Percentiles rank a stretch among this genome's conserved stretches.
phyloP scores from a whole-genome alignment of 2,797 vertebrate genomes.

The Eulemur rubriventer region DNA sequence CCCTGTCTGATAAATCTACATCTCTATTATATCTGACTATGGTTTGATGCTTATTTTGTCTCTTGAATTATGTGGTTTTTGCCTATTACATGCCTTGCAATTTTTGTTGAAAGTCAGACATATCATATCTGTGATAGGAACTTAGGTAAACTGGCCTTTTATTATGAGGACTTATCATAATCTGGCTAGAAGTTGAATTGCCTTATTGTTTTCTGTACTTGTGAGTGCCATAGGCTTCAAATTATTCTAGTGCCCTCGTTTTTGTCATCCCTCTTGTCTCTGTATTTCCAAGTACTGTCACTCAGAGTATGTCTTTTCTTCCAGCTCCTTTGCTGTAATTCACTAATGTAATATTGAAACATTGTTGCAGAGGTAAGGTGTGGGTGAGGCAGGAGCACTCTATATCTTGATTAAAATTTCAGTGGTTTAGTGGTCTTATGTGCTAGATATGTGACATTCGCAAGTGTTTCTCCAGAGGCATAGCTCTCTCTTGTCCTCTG shows the following conservation, averaged over 20 bases:
- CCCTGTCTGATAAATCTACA: neutral
- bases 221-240: neutral
- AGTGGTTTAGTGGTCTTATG: neutral
- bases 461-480: neutral
- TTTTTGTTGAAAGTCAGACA: neutral
- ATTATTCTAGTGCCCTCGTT: neutral
- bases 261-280: neutral
- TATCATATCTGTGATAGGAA: neutral
- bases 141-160: neutral
- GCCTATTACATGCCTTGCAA: neutral
- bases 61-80: neutral
- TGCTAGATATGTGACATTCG: neutral
- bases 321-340: neutral
- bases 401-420: neutral
- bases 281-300: neutral
- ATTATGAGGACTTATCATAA: neutral
- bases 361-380: no score
- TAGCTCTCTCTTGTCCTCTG: neutral
- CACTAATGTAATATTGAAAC: no score
- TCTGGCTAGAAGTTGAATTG: neutral
- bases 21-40: neutral
- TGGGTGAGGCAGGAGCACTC: neutral
- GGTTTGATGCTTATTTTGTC: neutral
- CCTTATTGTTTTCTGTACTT: neutral
- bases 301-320: neutral